phyloP scores from a whole-genome alignment of 2,113 vertebrate genomes.

The Odontophorus gujanensis region DNA sequence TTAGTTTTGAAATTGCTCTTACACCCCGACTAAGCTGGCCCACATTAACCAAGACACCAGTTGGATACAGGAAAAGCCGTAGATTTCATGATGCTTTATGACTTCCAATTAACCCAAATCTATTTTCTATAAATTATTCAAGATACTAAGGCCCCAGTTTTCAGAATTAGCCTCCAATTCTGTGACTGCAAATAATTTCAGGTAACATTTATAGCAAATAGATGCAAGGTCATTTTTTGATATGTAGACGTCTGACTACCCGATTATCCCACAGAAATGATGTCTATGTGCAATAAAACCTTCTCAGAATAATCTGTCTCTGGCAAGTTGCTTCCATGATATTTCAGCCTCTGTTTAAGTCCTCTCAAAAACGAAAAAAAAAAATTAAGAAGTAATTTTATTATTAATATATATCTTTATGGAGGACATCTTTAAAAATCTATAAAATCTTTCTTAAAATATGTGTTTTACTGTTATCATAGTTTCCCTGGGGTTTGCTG shows the following conservation, averaged over 20 bases:
- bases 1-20: background rate
- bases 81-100: background rate
- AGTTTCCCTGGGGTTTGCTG: constrained; percentile 11
- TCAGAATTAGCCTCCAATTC: background rate
- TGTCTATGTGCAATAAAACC: background rate
- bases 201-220: background rate
- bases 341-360: background rate
- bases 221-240: background rate
- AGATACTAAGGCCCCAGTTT: background rate
- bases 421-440: background rate
- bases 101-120: background rate
- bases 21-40: background rate
- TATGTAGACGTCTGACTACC: background rate
- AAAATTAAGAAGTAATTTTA: constrained; percentile 2
- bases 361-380: background rate
- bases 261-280: background rate
- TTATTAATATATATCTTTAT: background rate
- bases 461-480: background rate
- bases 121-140: background rate
- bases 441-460: background rate
- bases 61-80: background rate
- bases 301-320: background rate
- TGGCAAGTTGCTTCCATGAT: constrained; percentile 7
- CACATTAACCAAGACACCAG: background rate
- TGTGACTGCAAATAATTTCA: background rate